A percentile compares a stretch with the other conserved stretches of the same genome.
These are phyloP conservation scores for Catotricha subobsoleta DNA, from an alignment of 2,888 invertebrate species.

Conservation along the genomic window DNA sequence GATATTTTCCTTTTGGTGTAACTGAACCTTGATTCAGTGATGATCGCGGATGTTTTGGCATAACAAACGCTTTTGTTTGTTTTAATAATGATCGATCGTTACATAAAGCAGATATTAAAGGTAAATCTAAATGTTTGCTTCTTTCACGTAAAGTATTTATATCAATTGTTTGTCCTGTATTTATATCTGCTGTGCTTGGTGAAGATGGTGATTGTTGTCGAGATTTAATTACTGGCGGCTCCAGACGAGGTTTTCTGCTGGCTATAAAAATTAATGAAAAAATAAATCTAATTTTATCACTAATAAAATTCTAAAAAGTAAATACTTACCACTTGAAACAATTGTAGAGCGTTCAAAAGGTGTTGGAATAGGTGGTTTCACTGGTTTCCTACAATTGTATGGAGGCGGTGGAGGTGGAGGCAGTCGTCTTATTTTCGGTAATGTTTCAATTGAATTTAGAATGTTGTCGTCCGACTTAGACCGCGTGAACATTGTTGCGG, in stretches of 20 bases:
- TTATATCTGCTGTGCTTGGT: constrained; percentile 32
- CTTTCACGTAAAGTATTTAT: constrained; percentile 72
- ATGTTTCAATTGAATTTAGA: constrained; percentile 44
- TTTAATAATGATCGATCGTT: constrained; percentile 79
- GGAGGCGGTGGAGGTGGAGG: constrained; percentile 41
- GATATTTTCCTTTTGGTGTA: constrained; percentile 41
- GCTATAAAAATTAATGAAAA: no score
- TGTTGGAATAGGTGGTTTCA: constrained; percentile 32
- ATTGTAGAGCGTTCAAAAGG: constrained; percentile 24
- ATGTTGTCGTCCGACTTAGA: constrained; percentile 71
- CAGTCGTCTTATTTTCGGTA: constrained; percentile 32
- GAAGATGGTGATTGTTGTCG: constrained; percentile 27
- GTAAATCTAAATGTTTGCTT: constrained; percentile 76
- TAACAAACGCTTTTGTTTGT: constrained; percentile 72
- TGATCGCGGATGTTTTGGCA: constrained; percentile 43
- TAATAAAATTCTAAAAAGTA: no score
- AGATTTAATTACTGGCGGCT: neutral
- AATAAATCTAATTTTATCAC: no score
- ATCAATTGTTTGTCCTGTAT: constrained; percentile 36
- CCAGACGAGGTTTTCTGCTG: neutral
- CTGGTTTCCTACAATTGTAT: constrained; percentile 26
- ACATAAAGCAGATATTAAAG: constrained; percentile 81
- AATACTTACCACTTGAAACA: neutral
- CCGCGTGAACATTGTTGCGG: constrained; percentile 35
- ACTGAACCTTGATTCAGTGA: constrained; percentile 12